These are phyloP conservation scores for Tauraco hartlaubi DNA, from an alignment of 2,797 vertebrate genomes.

Conservation along the genomic window DNA sequence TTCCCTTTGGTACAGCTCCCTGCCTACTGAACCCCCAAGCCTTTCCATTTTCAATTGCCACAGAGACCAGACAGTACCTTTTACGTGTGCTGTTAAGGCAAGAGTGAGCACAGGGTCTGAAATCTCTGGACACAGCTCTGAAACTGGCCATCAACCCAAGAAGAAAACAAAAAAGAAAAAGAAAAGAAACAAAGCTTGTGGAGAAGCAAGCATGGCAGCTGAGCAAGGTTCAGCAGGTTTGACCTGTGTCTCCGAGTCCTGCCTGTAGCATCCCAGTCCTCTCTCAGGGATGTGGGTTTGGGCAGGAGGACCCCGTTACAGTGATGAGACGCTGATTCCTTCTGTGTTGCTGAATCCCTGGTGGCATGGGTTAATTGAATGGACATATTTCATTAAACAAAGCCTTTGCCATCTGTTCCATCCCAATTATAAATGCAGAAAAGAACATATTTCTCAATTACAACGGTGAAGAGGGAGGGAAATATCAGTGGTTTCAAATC, in stretches of 20 bases:
- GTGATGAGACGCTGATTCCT: background rate
- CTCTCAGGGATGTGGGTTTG: background rate
- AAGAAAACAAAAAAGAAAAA: rapidly evolving
- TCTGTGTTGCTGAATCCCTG: slow-evolving; percentile 44
- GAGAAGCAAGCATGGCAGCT: background rate
- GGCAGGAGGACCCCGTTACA: background rate
- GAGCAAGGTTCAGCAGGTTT: background rate
- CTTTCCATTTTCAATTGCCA: background rate
- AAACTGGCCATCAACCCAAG: background rate
- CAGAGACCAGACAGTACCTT: rapidly evolving
- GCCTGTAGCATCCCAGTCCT: background rate
- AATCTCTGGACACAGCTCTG: background rate
- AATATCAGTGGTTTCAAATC: slow-evolving; percentile 35
- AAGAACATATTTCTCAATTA: slow-evolving; percentile 72
- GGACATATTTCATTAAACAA: slow-evolving; percentile 84
- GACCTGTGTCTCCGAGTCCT: background rate
- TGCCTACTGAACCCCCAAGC: background rate
- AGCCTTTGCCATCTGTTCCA: slow-evolving; percentile 71
- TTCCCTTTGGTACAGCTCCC: background rate
- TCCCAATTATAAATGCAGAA: slow-evolving; percentile 68
- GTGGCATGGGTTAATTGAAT: slow-evolving; percentile 73
- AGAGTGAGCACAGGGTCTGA: background rate
- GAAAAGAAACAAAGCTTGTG: background rate
- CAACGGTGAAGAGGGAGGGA: background rate
- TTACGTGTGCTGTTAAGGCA: background rate